Evolutionary conservation across 1,140 invertebrate genomes (phyloP).

Genomic region (Chionoecetes opilio): DNA sequence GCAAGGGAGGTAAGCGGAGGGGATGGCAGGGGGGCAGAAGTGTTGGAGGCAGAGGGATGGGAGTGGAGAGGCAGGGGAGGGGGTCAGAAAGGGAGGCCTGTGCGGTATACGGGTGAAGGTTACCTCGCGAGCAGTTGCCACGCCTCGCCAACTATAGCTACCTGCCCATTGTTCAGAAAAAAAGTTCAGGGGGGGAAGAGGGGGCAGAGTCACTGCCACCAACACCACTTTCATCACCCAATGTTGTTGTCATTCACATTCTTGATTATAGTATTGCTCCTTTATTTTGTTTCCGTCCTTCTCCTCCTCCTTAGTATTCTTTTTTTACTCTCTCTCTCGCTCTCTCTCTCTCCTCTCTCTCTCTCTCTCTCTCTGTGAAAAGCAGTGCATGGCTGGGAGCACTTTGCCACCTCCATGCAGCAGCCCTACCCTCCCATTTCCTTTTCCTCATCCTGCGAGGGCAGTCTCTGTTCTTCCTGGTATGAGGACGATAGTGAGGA

Average conservation of each 20-base stretch:
- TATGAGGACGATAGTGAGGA: not conserved
- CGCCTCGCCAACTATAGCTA: conserved; percentile 32
- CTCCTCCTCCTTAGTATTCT: not conserved
- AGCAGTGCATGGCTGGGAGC: not conserved
- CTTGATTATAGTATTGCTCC: not conserved
- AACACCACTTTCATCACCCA: not conserved
- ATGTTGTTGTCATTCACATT: conserved; percentile 5
- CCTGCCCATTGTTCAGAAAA: conserved; percentile 39
- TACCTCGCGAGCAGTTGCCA: conserved; percentile 32
- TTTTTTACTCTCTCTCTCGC: conserved; percentile 54
- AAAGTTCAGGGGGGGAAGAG: not conserved
- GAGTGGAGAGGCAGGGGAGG: not conserved
- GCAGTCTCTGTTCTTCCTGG: conserved; percentile 32
- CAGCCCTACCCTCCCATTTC: not conserved
- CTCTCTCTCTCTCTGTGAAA: conserved; percentile 35
- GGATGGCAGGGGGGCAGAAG: too few species aligned
- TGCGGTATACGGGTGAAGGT: conserved; percentile 53
- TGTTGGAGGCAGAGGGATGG: not conserved
- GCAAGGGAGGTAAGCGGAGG: too few species aligned
- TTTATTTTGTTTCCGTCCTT: not conserved
- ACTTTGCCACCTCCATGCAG: not conserved
- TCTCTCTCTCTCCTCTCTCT: conserved; percentile 58
- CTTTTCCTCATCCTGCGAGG: conserved; percentile 31
- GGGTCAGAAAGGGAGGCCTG: not conserved
- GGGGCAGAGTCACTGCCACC: not conserved